Evolutionary conservation across 2,888 invertebrate genomes (phyloP).

Genomic region (Drosophila aldrichi): DNA sequence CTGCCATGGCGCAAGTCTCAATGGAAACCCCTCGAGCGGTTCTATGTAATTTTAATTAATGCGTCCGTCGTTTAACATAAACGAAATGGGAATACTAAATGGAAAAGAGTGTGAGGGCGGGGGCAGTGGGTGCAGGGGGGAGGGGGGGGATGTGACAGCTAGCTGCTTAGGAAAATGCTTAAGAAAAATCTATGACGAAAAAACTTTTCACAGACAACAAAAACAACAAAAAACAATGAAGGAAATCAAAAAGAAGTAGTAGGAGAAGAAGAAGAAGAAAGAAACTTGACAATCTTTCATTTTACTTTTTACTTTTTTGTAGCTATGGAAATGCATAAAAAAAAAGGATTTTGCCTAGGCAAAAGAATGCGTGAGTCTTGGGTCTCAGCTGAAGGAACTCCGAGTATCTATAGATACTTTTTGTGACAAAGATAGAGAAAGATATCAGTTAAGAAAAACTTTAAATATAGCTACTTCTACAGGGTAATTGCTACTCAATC

Average conservation of each 20-base stretch:
- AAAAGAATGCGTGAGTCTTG: background rate
- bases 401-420: background rate
- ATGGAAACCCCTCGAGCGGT: constrained; percentile 49
- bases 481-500: no score
- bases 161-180: constrained; percentile 25
- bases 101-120: constrained; percentile 18
- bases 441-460: no score
- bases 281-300: constrained; percentile 46
- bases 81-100: constrained; percentile 73
- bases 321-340: background rate
- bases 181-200: constrained; percentile 40
- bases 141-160: constrained; percentile 2
- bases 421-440: background rate
- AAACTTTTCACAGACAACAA: constrained; percentile 38
- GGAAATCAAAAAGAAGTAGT: constrained; percentile 1
- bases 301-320: constrained; percentile 7
- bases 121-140: no score
- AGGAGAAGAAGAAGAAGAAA: background rate
- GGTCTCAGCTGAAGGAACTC: background rate
- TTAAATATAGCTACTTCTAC: no score
- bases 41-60: constrained; percentile 75
- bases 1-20: constrained; percentile 4
- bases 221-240: constrained; percentile 27
- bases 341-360: constrained; percentile 1
- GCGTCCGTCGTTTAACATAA: constrained; percentile 62